Conservation (phyloP, 2,888 invertebrate species). For the Lycia hirtaria region DNA sequence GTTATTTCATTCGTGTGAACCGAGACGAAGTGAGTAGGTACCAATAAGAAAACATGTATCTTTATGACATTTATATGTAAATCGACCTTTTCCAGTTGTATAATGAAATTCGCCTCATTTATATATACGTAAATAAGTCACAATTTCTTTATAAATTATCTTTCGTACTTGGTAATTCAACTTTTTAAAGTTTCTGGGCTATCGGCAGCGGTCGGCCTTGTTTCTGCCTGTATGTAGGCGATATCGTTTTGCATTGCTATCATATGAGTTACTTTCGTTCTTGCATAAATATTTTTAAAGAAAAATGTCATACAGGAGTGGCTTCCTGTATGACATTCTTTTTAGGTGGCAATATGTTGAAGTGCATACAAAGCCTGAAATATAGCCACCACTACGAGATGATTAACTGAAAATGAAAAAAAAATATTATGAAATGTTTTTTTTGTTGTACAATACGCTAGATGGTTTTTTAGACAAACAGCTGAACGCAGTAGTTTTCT, state of each 20-base stretch:
- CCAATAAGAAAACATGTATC: background rate
- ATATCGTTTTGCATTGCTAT: slow-evolving; percentile 33
- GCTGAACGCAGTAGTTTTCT: too few relatives aligned
- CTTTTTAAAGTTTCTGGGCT: slow-evolving; percentile 26
- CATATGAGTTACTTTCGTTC: slow-evolving; percentile 12
- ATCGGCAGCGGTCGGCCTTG: slow-evolving; percentile 39
- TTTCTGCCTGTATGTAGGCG: slow-evolving; percentile 26
- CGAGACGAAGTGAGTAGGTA: background rate
- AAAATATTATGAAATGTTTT: too few relatives aligned
- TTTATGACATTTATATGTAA: slow-evolving; percentile 6
- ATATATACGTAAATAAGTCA: slow-evolving; percentile 9
- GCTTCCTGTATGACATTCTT: too few relatives aligned
- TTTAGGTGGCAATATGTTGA: too few relatives aligned
- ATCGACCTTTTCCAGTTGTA: slow-evolving; percentile 8
- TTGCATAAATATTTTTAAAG: background rate
- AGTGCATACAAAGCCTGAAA: too few relatives aligned
- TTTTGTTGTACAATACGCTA: too few relatives aligned
- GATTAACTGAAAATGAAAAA: too few relatives aligned
- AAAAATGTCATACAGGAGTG: background rate
- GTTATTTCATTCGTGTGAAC: background rate
- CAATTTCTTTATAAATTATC: slow-evolving; percentile 23
- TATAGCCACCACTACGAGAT: too few relatives aligned
- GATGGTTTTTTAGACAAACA: too few relatives aligned
- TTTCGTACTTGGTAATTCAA: slow-evolving; percentile 24
- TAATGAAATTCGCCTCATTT: slow-evolving; percentile 6